These are phyloP conservation scores for Chorisops tibialis DNA, from an alignment of 2,888 invertebrate genomes.

Conservation along the genomic window DNA sequence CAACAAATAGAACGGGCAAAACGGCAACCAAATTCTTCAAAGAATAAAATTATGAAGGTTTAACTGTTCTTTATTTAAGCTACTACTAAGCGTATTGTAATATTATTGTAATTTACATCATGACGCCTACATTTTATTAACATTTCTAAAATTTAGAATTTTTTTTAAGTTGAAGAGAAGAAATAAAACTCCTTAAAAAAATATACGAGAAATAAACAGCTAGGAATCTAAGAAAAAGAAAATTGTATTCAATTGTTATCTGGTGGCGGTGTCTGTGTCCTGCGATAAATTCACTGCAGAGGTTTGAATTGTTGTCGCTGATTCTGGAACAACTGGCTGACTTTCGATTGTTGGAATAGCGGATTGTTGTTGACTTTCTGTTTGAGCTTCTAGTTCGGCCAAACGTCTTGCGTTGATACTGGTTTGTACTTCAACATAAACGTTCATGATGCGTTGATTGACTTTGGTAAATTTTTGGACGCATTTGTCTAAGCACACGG, in stretches of 20 bases:
- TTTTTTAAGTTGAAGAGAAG: too few species aligned
- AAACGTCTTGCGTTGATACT: slow-evolving; percentile 46
- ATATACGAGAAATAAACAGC: background rate
- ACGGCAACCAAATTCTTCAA: too few species aligned
- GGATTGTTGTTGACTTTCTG: slow-evolving; percentile 35
- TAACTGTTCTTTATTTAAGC: too few species aligned
- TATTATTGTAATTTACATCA: too few species aligned
- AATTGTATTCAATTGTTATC: slow-evolving; percentile 17
- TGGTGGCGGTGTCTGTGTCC: background rate
- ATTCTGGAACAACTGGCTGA: slow-evolving; percentile 9
- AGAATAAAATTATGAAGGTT: too few species aligned
- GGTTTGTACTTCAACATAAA: slow-evolving; percentile 50
- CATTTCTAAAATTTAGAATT: too few species aligned
- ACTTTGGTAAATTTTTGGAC: slow-evolving; percentile 50
- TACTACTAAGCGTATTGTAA: too few species aligned
- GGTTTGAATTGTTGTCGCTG: slow-evolving; percentile 22
- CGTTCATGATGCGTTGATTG: slow-evolving; percentile 50
- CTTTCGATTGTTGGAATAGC: slow-evolving; percentile 25
- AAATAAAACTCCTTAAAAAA: too few species aligned
- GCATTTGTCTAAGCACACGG: slow-evolving; percentile 46
- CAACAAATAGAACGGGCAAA: too few species aligned
- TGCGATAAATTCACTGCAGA: background rate
- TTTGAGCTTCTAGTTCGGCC: slow-evolving; percentile 43
- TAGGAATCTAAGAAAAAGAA: slow-evolving; percentile 17
- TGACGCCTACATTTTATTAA: too few species aligned